phyloP scores from a whole-genome alignment of 2,113 vertebrate species.

The Dryoscopus gambensis region DNA sequence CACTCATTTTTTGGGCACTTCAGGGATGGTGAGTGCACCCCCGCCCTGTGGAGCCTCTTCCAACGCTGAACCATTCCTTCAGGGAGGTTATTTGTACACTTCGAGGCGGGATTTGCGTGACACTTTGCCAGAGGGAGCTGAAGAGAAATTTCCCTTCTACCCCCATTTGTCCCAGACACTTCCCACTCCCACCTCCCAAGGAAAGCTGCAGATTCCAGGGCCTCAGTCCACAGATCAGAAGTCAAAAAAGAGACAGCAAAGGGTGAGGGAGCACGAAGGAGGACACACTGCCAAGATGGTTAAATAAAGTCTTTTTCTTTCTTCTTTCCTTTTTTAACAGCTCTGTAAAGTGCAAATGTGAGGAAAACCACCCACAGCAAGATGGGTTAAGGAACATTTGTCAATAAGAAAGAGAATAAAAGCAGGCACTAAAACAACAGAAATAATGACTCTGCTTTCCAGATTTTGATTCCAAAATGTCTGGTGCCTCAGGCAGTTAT shows the following conservation, averaged over 20 bases:
- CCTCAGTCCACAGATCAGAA: not conserved
- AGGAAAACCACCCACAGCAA: constrained; percentile 57
- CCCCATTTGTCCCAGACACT: not conserved
- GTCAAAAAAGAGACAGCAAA: not conserved
- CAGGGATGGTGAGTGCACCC: not conserved
- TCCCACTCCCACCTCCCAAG: not conserved
- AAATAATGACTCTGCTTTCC: constrained; percentile 61
- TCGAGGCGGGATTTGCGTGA: not conserved
- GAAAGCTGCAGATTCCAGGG: not conserved
- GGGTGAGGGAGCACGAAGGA: not conserved
- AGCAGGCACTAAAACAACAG: constrained; percentile 60
- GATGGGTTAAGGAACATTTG: constrained; percentile 4
- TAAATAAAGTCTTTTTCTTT: not conserved
- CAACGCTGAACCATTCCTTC: accelerated
- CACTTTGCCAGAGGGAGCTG: not conserved
- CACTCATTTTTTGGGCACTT: accelerated
- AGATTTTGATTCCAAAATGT: constrained; percentile 69
- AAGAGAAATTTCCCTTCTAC: not conserved
- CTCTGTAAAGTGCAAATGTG: constrained; percentile 17
- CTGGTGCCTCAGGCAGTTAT: constrained; percentile 63
- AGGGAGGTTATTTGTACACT: not conserved
- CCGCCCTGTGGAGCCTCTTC: not conserved
- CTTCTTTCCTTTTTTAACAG: constrained; percentile 19
- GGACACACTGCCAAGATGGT: not conserved
- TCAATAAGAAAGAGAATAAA: constrained; percentile 57